Percentiles rank a stretch among this genome's conserved stretches.
Evolutionary conservation across 2,888 invertebrate species (phyloP).

Genomic region (Papilio gigon): DNA sequence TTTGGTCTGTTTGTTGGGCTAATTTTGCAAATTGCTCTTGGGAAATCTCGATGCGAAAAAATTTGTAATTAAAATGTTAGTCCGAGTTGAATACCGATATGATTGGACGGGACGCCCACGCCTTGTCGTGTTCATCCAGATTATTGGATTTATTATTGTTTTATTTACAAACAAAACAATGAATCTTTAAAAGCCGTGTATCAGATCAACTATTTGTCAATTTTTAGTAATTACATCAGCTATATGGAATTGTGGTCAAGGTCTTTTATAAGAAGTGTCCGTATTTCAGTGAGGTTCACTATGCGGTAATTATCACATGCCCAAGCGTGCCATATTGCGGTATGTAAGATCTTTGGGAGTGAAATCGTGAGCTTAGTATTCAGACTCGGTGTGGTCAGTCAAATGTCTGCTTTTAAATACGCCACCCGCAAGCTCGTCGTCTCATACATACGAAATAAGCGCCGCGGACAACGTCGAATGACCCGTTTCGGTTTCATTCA

Average conservation of each 20-base stretch:
- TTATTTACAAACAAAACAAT: too few species aligned
- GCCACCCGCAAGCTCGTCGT: conserved; percentile 59
- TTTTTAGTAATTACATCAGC: background rate
- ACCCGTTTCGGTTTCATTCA: conserved; percentile 54
- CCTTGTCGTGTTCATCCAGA: background rate
- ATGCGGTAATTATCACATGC: background rate
- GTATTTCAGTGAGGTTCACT: background rate
- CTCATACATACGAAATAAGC: conserved; percentile 76
- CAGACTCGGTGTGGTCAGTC: conserved; percentile 62
- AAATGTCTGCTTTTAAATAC: conserved; percentile 70
- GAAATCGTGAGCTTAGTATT: conserved; percentile 56
- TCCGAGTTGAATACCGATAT: conserved; percentile 53
- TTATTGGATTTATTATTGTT: background rate
- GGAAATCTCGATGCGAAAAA: conserved; percentile 61
- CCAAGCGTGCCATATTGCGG: background rate
- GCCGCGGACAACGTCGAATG: conserved; percentile 50
- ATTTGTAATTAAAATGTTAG: conserved; percentile 57
- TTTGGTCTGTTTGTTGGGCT: conserved; percentile 69
- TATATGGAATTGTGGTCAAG: background rate
- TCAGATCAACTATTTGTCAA: too few species aligned
- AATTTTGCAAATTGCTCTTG: conserved; percentile 69
- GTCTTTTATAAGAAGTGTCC: background rate
- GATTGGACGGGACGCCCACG: conserved; percentile 37
- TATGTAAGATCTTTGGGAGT: conserved; percentile 2
- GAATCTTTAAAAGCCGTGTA: too few species aligned